Base-by-base conservation (phyloP, 1,140 invertebrate species). In the Apocrypta bakeri region DNA sequence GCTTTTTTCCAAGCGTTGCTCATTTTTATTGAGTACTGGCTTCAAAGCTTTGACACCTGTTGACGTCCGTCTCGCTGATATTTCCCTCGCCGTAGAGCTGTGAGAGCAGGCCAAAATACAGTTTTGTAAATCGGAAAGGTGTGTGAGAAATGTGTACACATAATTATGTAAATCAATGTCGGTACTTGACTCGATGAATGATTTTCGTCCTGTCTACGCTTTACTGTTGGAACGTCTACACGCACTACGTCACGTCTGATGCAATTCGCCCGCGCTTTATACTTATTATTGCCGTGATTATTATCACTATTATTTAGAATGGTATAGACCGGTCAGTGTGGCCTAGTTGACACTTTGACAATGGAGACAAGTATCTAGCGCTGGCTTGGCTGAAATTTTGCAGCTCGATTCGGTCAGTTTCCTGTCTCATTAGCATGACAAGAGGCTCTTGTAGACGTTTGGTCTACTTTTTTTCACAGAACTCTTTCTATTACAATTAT, bases 381-480 rank as follows among this genome's bases (percentile, higher is more conserved):
- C 4, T 17, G 14, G 48, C n/a, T 56, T n/a, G 21, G 48, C 48
- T 56, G 48, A 73, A 73, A 14, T 74, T 74, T 74, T 17, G 24
- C 40, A 3, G 21, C 21, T 61, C 9, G 6, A n/a, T 71, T 71
- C 1, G 63, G 63, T 25, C 24, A 48, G 63, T 27, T 27, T 0
- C 12, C 48, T 29, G 79, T 75, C 79, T 81, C 79, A 81, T 81
- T 81, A 81, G 72, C 79, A 74, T 63, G 48, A 73, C 56, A 33
- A 80, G 56, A 61, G 68, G 61, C 42, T 72, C 78, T 33, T 48
- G 48, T 56, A 2, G 27, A 17, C 40, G 68, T 48, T 69, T 42
- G n/a, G 31, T 64, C 31, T 40, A 7, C 24, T n/a, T 56, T 56
- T 56, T 21, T 21, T 21, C 21, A 21, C 4, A 17, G 7, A n/a